phyloP scores from a whole-genome alignment of 2,888 invertebrate genomes.

The Apotomis capreana region DNA sequence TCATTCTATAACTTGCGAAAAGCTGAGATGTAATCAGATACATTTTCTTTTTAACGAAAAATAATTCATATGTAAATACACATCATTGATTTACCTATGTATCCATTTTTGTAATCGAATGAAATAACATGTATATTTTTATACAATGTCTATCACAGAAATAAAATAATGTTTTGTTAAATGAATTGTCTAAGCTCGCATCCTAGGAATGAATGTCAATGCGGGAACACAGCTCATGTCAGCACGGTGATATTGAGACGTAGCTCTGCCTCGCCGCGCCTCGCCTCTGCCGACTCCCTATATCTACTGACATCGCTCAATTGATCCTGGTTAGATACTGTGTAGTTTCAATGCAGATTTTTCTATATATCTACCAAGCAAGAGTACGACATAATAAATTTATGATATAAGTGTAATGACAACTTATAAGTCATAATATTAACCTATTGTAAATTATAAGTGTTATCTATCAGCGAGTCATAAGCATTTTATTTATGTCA shows the following conservation, averaged over 20 bases:
- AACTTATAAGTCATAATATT: slow-evolving; percentile 34
- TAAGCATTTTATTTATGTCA: slow-evolving; percentile 21
- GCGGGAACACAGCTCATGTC: slow-evolving; percentile 14
- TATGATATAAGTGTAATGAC: slow-evolving; percentile 27
- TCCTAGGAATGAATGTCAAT: neutral
- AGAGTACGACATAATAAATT: slow-evolving; percentile 32
- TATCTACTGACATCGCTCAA: slow-evolving; percentile 5
- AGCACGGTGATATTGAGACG: slow-evolving; percentile 6
- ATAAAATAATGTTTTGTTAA: slow-evolving; percentile 2
- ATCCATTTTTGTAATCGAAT: slow-evolving; percentile 8
- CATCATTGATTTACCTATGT: slow-evolving; percentile 15
- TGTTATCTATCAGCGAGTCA: slow-evolving; percentile 15
- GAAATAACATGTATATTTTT: slow-evolving; percentile 27
- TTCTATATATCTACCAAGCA: slow-evolving; percentile 28
- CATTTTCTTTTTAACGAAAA: slow-evolving; percentile 12
- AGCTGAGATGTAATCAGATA: slow-evolving; percentile 8
- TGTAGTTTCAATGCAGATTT: slow-evolving; percentile 25
- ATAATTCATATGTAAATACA: slow-evolving; percentile 30
- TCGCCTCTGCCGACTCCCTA: neutral
- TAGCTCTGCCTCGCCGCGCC: neutral
- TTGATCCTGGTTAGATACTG: slow-evolving; percentile 3
- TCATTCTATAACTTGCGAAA: slow-evolving; percentile 15
- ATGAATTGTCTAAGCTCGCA: neutral
- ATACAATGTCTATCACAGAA: slow-evolving; percentile 13
- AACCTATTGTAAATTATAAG: slow-evolving; percentile 23